Evolutionary conservation across 2,888 invertebrate genomes (phyloP).

Genomic region (Aphidoletes aphidimyza): DNA sequence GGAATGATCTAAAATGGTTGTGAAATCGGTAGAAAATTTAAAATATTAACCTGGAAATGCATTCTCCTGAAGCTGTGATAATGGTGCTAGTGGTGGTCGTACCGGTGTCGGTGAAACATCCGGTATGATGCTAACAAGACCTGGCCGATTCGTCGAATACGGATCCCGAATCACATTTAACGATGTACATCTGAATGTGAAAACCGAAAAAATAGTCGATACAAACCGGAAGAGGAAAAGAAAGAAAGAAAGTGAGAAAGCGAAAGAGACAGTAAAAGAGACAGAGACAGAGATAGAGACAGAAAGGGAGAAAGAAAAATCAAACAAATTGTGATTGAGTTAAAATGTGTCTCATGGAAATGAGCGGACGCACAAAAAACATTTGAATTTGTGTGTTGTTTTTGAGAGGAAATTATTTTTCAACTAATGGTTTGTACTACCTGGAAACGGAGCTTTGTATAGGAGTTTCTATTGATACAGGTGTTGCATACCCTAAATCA

Average conservation of each 20-base stretch:
- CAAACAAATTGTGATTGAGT: no score
- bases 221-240: neutral
- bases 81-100: constrained; percentile 67
- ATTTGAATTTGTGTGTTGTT: neutral
- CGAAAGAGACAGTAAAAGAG: neutral
- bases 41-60: constrained; percentile 57
- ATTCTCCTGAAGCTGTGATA: constrained; percentile 65
- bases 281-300: no score
- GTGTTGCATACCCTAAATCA: constrained; percentile 80
- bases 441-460: constrained; percentile 86
- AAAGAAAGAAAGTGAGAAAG: neutral
- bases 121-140: constrained; percentile 65
- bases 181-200: constrained; percentile 81
- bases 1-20: neutral
- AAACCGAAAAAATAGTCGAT: neutral
- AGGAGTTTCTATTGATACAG: constrained; percentile 87
- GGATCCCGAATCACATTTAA: constrained; percentile 84
- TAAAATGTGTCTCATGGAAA: neutral
- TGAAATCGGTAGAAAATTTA: no score
- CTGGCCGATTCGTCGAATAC: constrained; percentile 71
- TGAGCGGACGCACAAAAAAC: no score
- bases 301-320: neutral
- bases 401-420: neutral
- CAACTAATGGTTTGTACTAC: constrained; percentile 64
- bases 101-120: constrained; percentile 66